Conservation (phyloP, 2,888 invertebrate genomes). For the Mycogona germanica region DNA sequence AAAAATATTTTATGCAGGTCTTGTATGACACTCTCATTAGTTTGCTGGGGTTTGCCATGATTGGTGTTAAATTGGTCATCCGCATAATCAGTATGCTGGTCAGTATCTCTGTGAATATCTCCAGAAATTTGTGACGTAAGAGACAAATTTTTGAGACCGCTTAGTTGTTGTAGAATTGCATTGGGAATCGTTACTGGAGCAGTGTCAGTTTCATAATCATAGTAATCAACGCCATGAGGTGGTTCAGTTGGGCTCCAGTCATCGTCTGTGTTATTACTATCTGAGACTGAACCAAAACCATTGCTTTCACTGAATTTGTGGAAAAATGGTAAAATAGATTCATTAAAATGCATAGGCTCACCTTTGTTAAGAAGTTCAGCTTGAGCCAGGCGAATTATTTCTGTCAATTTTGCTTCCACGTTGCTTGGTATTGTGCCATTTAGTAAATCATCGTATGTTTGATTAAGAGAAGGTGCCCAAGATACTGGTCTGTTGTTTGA, state of each 20-base stretch:
- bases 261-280: too few species aligned
- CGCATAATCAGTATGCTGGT: neutral
- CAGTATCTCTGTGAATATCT: neutral
- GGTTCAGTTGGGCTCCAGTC: neutral
- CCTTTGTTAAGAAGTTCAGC: neutral
- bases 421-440: neutral
- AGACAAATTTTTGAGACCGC: neutral
- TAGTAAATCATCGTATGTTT: neutral
- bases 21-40: neutral
- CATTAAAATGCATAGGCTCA: neutral
- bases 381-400: slow-evolving; percentile 6
- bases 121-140: neutral
- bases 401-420: slow-evolving; percentile 4
- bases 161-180: neutral
- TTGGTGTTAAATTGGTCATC: too few species aligned
- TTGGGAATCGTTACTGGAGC: neutral
- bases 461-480: neutral
- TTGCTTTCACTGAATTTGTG: too few species aligned
- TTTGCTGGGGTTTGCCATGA: neutral
- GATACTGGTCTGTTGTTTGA: neutral
- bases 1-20: slow-evolving; percentile 1
- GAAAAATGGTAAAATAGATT: neutral
- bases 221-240: neutral
- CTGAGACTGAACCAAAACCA: too few species aligned
- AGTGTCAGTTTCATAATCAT: neutral